These are phyloP conservation scores for Anas platyrhynchos DNA, from an alignment of 2,113 vertebrate genomes.

Conservation along the genomic window DNA sequence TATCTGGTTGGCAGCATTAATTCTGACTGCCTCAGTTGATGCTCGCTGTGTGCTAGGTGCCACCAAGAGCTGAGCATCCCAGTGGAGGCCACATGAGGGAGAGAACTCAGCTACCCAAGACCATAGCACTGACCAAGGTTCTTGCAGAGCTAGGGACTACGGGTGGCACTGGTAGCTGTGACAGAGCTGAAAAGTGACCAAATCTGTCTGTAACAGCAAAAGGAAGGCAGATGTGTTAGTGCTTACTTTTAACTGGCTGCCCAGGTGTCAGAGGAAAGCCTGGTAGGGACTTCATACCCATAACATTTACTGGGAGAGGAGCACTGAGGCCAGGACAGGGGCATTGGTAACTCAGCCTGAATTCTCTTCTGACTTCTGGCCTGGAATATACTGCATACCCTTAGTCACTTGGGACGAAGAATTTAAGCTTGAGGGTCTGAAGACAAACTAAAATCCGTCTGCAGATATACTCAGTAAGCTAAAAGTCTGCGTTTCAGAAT, in stretches of 20 bases:
- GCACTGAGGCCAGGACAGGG: not conserved
- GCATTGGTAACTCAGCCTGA: not conserved
- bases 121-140: not conserved
- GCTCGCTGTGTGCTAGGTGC: not conserved
- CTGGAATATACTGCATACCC: not conserved
- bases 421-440: not conserved
- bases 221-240: not conserved
- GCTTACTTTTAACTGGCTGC: not conserved
- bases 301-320: not conserved
- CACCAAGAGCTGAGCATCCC: not conserved
- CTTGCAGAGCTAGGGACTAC: accelerated
- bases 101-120: not conserved
- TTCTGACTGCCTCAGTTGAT: not conserved
- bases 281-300: not conserved
- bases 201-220: not conserved
- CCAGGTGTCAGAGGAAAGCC: not conserved
- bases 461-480: not conserved
- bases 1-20: not conserved
- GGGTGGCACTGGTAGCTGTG: not conserved
- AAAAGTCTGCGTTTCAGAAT: not conserved
- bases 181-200: not conserved
- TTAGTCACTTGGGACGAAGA: not conserved
- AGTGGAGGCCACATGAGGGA: not conserved
- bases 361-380: not conserved
- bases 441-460: not conserved